Evolutionary conservation across 2,888 invertebrate species (phyloP).

Genomic region (Trissoscelio sp.): DNA sequence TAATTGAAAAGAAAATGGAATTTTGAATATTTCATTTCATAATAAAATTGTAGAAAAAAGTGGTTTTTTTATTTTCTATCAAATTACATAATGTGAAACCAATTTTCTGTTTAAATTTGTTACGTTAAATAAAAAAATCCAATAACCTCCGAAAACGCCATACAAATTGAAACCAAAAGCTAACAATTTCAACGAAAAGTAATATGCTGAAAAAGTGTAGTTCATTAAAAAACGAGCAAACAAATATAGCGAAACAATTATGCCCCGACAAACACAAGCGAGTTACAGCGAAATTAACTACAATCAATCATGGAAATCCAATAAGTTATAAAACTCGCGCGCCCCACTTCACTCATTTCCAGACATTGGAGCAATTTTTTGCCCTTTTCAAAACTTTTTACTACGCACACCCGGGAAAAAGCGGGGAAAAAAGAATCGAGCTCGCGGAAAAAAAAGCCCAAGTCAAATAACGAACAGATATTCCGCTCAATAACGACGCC

Average conservation of each 20-base stretch:
- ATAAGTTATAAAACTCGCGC: constrained; percentile 14
- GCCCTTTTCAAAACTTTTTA: constrained; percentile 10
- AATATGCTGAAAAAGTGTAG: background rate
- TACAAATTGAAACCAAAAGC: no score
- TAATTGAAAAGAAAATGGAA: no score
- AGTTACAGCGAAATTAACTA: constrained; percentile 3
- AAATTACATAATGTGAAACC: no score
- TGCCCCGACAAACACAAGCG: background rate
- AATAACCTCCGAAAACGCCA: no score
- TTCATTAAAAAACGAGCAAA: no score
- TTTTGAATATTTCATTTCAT: no score
- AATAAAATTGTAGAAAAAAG: no score
- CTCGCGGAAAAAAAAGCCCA: constrained; percentile 31
- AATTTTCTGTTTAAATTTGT: no score
- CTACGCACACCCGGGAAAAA: background rate
- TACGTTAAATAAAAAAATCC: no score
- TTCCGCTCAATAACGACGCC: constrained; percentile 32
- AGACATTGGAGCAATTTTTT: constrained; percentile 5
- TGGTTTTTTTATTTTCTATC: no score
- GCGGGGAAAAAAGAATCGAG: background rate
- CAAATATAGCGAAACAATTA: background rate
- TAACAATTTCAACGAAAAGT: background rate
- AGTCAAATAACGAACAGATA: constrained; percentile 37
- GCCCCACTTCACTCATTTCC: background rate
- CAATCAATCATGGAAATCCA: background rate